Evolutionary conservation across 2,113 vertebrate genomes (phyloP).

Genomic region (Callipepla californica): DNA sequence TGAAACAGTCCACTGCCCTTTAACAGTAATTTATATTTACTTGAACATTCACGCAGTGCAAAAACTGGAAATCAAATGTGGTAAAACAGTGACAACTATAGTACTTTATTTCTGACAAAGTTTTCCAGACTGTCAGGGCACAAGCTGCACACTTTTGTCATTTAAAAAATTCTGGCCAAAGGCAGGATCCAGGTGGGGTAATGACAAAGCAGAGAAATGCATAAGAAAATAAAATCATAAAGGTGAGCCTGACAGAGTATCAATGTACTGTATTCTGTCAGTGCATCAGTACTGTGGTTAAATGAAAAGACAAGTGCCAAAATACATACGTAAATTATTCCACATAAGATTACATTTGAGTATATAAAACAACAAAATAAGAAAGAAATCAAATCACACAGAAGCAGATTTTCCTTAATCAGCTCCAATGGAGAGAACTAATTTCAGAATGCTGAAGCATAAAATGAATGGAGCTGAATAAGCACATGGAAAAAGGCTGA

Average conservation of each 20-base stretch:
- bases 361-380: not conserved
- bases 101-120: not conserved
- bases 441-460: not conserved
- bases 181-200: not conserved
- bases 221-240: not conserved
- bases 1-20: not conserved
- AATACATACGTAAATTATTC: not conserved
- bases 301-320: not conserved
- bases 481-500: not conserved
- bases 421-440: not conserved
- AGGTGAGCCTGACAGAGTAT: not conserved
- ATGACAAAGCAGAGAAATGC: not conserved
- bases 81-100: not conserved
- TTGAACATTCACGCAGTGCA: not conserved
- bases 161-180: not conserved
- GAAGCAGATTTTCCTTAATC: not conserved
- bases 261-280: not conserved
- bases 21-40: not conserved
- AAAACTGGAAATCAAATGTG: not conserved
- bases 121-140: not conserved
- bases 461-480: not conserved
- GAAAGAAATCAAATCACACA: not conserved
- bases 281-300: not conserved
- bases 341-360: not conserved
- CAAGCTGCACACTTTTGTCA: not conserved